Conservation (phyloP, 2,113 vertebrate species). For the Myrmecobius fasciatus region DNA sequence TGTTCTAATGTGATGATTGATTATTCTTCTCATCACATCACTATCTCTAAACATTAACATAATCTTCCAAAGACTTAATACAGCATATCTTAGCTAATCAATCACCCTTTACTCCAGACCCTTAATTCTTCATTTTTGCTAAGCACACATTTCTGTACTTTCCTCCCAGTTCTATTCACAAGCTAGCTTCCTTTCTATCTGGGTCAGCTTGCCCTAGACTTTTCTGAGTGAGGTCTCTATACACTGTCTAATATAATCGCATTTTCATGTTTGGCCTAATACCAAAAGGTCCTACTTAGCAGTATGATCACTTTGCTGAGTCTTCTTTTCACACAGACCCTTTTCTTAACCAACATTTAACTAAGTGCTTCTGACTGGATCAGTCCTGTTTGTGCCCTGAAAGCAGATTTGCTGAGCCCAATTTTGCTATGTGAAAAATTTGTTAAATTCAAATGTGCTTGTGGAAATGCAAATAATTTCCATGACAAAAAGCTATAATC, state of each 20-base stretch:
- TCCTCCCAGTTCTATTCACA: background rate
- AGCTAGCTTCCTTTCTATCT: background rate
- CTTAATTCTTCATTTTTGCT: slow-evolving; percentile 42
- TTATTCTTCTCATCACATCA: slow-evolving; percentile 70
- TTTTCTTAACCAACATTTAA: background rate
- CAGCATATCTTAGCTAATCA: slow-evolving; percentile 46
- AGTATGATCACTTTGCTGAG: background rate
- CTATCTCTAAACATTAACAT: slow-evolving; percentile 81
- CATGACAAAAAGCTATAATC: background rate
- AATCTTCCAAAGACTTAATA: slow-evolving; percentile 76
- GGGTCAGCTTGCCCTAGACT: slow-evolving; percentile 2
- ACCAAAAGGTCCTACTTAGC: slow-evolving; percentile 4
- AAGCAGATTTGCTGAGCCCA: slow-evolving; percentile 4
- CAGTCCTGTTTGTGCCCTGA: background rate
- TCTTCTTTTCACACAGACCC: background rate
- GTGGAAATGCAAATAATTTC: background rate
- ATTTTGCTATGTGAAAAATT: background rate
- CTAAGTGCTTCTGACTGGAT: background rate
- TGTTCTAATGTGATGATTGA: slow-evolving; percentile 71
- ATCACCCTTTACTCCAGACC: slow-evolving; percentile 64
- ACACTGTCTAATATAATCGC: background rate
- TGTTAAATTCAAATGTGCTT: background rate
- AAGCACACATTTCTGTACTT: background rate
- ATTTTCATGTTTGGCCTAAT: slow-evolving; percentile 2
- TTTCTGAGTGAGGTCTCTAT: background rate